Evolutionary conservation across 92 coral and sea anemone species (phyloP).

Genomic region (Porites rus): DNA sequence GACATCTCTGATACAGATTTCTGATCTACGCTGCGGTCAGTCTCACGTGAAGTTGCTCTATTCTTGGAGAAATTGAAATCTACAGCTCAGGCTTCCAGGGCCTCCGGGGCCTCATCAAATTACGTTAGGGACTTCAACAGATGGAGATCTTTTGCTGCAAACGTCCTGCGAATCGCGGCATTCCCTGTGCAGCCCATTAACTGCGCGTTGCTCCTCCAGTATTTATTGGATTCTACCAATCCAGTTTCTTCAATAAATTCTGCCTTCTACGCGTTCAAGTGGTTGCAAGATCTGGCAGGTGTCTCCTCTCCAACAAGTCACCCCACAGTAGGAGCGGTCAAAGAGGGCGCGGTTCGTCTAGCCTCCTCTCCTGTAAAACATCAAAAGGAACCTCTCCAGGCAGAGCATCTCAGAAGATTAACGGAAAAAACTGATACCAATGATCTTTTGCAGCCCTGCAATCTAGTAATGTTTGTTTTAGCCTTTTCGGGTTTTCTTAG

Average conservation of each 20-base stretch:
- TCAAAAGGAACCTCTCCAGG: slow-evolving; percentile 40
- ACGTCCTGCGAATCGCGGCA: neutral
- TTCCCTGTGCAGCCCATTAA: slow-evolving; percentile 40
- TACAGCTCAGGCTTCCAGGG: slow-evolving; percentile 45
- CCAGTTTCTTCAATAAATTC: slow-evolving; percentile 36
- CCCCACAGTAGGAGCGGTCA: slow-evolving; percentile 33
- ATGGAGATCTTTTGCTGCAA: slow-evolving; percentile 52
- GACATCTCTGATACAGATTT: slow-evolving; percentile 11
- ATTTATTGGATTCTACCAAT: slow-evolving; percentile 17
- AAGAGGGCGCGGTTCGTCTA: slow-evolving; percentile 28
- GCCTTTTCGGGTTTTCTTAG: slow-evolving; percentile 28
- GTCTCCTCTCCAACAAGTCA: slow-evolving; percentile 33
- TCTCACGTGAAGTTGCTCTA: slow-evolving; percentile 10
- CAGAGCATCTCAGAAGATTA: slow-evolving; percentile 9
- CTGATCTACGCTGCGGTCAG: neutral
- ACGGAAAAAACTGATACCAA: slow-evolving; percentile 18
- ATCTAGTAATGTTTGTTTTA: slow-evolving; percentile 18
- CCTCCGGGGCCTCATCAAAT: slow-evolving; percentile 23
- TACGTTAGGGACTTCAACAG: slow-evolving; percentile 51
- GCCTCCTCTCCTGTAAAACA: slow-evolving; percentile 6
- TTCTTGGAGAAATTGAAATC: slow-evolving; percentile 28
- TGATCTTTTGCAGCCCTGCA: slow-evolving; percentile 18
- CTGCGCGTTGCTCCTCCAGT: slow-evolving; percentile 33
- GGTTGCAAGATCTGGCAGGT: slow-evolving; percentile 22
- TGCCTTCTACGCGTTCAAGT: slow-evolving; percentile 37